Base-by-base conservation (phyloP, 2,888 invertebrate species). In the Caenorhabditis zanzibari region DNA sequence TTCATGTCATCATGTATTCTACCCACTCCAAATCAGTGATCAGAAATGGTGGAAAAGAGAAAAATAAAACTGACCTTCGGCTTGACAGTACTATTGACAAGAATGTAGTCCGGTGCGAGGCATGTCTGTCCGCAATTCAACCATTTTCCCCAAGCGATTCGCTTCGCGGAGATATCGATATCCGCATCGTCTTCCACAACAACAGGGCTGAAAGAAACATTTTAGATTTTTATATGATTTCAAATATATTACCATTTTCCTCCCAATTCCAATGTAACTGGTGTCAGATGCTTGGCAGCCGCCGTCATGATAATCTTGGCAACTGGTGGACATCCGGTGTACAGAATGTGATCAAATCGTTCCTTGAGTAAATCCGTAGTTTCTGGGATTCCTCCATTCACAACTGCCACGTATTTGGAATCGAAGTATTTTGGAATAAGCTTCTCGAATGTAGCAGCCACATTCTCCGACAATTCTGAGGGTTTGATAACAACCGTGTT, bases 341-440 rank as follows among this genome's bases (percentile, higher is more conserved):
- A 97, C 94, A 98, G 97, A 87, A 99, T 97, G 92, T 97, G 96
- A 93, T 99, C 98, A 93, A 97, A 98, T 92, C 95, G 95, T 92
- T 97, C 95, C 26, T 83, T 95, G 41, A 98, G 93, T 14, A 98
- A 93, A 89, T 96, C 95, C 0, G 95, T 95, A 0, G 97, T 97
- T 93, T 96, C 97, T 26, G 95, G 93, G 0, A 96, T 94, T 49
- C 96, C 97, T 3, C 97, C 98, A 76, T 94, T 94, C 0, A 96
- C 94, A 0, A 97, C 95, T 72, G 95, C 95, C 86, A 95, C 95
- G 89, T 96, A 96, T 52, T 96, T 96, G 95, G 96, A n/a, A 9
- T 89, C 85, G 59, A 90, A 90, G 59, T 88, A 88, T 75, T 89
- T 85, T n/a, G 88, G 85, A 63, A 90, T 63, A 12, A 90, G 49